Conservation (phyloP, 2,888 invertebrate genomes). For the Meteorus cinctellus region DNA sequence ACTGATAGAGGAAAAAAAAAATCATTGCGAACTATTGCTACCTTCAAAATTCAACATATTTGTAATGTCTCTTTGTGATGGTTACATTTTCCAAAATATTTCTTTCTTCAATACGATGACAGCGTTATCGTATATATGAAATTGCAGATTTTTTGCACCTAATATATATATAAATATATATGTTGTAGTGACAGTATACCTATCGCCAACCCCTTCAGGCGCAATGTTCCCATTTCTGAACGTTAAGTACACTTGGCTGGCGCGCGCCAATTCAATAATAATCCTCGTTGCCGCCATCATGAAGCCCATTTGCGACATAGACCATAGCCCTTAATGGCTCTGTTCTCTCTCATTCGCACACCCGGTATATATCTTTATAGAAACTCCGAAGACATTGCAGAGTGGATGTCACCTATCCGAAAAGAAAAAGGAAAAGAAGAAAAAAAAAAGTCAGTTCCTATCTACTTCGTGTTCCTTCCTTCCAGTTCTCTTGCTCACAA, state of each 20-base stretch:
- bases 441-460: neutral
- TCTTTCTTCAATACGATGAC: no score
- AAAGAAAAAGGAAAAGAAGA: neutral
- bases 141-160: neutral
- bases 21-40: neutral
- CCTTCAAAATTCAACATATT: neutral
- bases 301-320: constrained; percentile 33
- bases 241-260: constrained; percentile 36
- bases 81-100: no score
- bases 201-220: neutral
- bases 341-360: constrained; percentile 2
- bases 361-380: neutral
- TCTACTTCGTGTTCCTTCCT: neutral
- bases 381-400: constrained; percentile 14
- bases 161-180: neutral
- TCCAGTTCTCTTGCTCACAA: neutral
- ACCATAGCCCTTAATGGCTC: constrained; percentile 25
- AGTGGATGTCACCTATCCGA: constrained; percentile 10
- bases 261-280: constrained; percentile 39
- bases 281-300: constrained; percentile 37
- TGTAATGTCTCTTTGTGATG: no score
- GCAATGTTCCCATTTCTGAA: constrained; percentile 16
- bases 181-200: neutral
- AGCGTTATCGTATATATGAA: no score
- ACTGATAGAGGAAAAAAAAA: neutral